phyloP scores from a whole-genome alignment of 1,140 invertebrate species.

The Apis dorsata region DNA sequence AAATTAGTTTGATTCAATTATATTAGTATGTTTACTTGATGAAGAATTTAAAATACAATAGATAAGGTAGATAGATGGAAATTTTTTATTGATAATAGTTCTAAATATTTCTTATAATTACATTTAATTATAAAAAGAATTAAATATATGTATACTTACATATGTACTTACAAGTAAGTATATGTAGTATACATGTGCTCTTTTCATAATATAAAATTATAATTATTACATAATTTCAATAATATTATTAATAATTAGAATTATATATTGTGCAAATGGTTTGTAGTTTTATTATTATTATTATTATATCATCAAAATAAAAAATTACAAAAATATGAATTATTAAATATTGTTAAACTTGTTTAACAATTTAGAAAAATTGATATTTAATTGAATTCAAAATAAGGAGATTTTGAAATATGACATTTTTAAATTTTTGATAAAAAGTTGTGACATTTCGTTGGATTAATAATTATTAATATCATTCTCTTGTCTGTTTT shows the following conservation, averaged over 20 bases:
- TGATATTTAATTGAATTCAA: too few relatives aligned
- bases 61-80: background rate
- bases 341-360: constrained; percentile 60
- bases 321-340: constrained; percentile 36
- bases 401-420: too few relatives aligned
- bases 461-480: too few relatives aligned
- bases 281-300: constrained; percentile 49
- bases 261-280: constrained; percentile 78
- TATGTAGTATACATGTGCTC: constrained; percentile 29
- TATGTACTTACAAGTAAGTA: constrained; percentile 21
- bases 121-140: constrained; percentile 9
- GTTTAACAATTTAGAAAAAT: too few relatives aligned
- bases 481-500: too few relatives aligned
- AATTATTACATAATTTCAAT: constrained; percentile 36
- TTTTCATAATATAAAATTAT: constrained; percentile 8
- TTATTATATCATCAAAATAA: constrained; percentile 16
- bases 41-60: background rate
- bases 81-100: background rate
- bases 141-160: background rate
- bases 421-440: too few relatives aligned
- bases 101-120: constrained; percentile 9
- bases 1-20: too few relatives aligned
- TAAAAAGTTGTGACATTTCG: too few relatives aligned
- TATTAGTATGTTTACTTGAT: background rate
- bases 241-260: constrained; percentile 26